These are phyloP conservation scores for Xiphorhynchus elegans DNA, from an alignment of 2,113 vertebrate species.

Conservation along the genomic window DNA sequence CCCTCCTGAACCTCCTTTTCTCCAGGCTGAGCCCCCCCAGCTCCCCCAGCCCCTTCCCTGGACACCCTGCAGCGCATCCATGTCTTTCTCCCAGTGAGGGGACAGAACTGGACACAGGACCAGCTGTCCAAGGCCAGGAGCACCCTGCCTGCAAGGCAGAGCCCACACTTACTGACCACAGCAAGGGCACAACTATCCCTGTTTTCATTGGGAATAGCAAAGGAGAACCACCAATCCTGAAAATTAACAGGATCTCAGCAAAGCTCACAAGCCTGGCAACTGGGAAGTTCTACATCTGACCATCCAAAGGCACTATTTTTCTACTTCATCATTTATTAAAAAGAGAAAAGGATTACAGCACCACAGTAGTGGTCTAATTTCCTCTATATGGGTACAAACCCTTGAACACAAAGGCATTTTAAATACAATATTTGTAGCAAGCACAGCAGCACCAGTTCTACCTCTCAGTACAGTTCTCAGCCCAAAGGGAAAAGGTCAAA, in stretches of 20 bases:
- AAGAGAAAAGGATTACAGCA: not conserved
- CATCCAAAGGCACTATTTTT: accelerated
- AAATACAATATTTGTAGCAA: accelerated
- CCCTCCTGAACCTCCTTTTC: not conserved
- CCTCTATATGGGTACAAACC: not conserved
- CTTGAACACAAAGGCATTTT: not conserved
- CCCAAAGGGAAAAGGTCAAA: not conserved
- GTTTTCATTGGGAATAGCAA: not conserved
- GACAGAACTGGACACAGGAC: not conserved
- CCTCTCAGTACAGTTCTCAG: not conserved
- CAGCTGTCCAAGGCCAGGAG: not conserved
- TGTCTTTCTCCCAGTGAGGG: too few relatives aligned
- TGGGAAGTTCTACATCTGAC: not conserved
- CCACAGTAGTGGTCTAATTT: not conserved
- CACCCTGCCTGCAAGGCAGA: not conserved
- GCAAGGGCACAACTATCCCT: not conserved
- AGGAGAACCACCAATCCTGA: not conserved
- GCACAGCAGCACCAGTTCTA: not conserved
- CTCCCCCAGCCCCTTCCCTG: not conserved
- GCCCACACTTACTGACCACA: accelerated
- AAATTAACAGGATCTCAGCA: not conserved
- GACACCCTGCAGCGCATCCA: not conserved
- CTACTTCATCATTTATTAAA: not conserved
- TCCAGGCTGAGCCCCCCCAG: not conserved
- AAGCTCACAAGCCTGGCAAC: accelerated